Percentiles rank a stretch among this genome's conserved stretches.
Evolutionary conservation across 2,113 vertebrate species (phyloP).

Genomic region (Entomyzon cyanotis): DNA sequence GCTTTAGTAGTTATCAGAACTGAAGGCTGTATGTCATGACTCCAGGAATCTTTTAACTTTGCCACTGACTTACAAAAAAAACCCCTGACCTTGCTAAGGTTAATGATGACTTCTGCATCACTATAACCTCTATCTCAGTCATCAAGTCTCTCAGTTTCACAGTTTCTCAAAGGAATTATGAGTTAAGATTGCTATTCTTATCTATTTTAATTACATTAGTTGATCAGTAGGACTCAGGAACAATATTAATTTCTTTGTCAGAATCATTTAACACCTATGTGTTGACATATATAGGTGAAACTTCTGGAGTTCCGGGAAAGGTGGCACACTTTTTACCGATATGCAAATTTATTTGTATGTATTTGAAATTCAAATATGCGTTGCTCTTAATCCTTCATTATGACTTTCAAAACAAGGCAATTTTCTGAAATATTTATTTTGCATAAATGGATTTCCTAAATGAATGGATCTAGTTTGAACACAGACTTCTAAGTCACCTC

Average conservation of each 20-base stretch:
- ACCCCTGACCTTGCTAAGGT: background rate
- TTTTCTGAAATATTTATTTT: background rate
- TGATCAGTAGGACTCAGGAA: background rate
- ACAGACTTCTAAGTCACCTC: background rate
- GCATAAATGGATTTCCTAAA: background rate
- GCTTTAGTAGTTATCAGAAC: conserved; percentile 32
- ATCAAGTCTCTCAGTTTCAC: background rate
- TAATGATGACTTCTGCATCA: background rate
- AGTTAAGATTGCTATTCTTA: background rate
- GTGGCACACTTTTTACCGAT: background rate
- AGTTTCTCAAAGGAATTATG: background rate
- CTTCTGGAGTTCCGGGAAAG: background rate
- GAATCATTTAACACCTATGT: background rate
- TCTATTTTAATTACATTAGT: background rate
- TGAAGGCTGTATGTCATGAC: background rate
- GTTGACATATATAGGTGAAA: background rate
- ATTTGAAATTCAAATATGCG: background rate
- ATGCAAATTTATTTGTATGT: background rate
- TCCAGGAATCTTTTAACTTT: conserved; percentile 33
- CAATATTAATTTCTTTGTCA: background rate
- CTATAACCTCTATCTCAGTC: background rate
- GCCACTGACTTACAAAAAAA: background rate
- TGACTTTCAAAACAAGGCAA: background rate
- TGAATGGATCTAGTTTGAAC: background rate
- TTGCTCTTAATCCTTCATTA: background rate